Evolutionary conservation across 2,888 invertebrate genomes (phyloP).

Genomic region (Gryllus longicercus): DNA sequence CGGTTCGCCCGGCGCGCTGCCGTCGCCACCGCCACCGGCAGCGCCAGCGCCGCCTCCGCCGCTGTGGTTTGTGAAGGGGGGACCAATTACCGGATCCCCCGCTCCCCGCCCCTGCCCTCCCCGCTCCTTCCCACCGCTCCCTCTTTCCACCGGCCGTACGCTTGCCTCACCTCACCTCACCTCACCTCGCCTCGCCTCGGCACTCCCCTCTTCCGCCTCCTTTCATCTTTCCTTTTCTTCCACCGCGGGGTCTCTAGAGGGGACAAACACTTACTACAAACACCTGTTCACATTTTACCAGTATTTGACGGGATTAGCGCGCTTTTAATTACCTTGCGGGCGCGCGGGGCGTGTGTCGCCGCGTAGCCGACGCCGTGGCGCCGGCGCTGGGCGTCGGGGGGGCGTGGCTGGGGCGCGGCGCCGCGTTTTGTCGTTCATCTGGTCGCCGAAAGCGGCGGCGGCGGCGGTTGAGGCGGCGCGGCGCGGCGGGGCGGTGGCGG

Average conservation of each 20-base stretch:
- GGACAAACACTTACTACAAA: not conserved
- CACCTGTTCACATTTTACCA: slow-evolving; percentile 31
- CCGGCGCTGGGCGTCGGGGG: slow-evolving; percentile 31
- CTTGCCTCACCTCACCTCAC: slow-evolving; percentile 22
- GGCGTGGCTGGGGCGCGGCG: slow-evolving; percentile 26
- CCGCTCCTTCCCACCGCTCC: slow-evolving; percentile 21
- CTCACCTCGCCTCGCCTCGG: slow-evolving; percentile 17
- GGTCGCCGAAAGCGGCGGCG: slow-evolving; percentile 38
- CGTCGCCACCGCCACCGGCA: not conserved
- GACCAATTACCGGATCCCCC: slow-evolving; percentile 29
- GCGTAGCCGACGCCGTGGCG: not conserved
- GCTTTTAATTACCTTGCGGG: slow-evolving; percentile 22
- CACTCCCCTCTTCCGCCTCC: slow-evolving; percentile 22
- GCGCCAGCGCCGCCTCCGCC: slow-evolving; percentile 20
- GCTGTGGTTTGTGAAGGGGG: slow-evolving; percentile 29
- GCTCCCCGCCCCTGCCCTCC: slow-evolving; percentile 18
- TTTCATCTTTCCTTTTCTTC: not conserved
- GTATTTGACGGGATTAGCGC: slow-evolving; percentile 23
- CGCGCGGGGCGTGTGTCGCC: slow-evolving; percentile 25
- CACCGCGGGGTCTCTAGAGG: not conserved
- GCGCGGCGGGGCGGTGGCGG: slow-evolving; percentile 41
- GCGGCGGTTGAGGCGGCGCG: slow-evolving; percentile 24
- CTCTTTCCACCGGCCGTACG: slow-evolving; percentile 4
- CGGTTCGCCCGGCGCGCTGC: slow-evolving; percentile 22
- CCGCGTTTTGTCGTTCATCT: slow-evolving; percentile 29